These are phyloP conservation scores for Melanostoma scalare DNA, from an alignment of 2,888 invertebrate species.

Conservation along the genomic window DNA sequence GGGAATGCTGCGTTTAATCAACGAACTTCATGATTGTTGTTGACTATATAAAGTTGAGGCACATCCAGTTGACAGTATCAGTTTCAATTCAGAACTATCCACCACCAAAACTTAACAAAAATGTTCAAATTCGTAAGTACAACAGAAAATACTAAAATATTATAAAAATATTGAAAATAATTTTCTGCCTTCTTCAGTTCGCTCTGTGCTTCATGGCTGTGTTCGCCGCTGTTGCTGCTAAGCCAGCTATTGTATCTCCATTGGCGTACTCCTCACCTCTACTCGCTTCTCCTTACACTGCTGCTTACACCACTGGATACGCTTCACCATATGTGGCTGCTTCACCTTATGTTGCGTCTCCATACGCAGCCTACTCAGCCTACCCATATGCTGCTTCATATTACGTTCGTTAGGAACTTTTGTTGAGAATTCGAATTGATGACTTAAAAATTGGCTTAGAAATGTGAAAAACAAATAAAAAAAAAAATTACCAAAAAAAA, in stretches of 20 bases:
- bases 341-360: slow-evolving; percentile 75
- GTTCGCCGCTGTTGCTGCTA: slow-evolving; percentile 76
- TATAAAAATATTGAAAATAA: background rate
- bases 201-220: slow-evolving; percentile 77
- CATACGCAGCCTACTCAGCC: slow-evolving; percentile 71
- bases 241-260: slow-evolving; percentile 76
- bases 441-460: background rate
- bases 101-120: slow-evolving; percentile 7
- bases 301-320: slow-evolving; percentile 65
- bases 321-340: slow-evolving; percentile 73
- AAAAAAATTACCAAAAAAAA: slow-evolving; percentile 9
- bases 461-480: slow-evolving; percentile 18
- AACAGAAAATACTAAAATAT: background rate
- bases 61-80: slow-evolving; percentile 25
- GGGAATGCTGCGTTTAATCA: slow-evolving; percentile 23
- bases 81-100: slow-evolving; percentile 42
- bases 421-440: background rate
- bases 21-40: background rate
- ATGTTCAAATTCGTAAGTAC: slow-evolving; percentile 66
- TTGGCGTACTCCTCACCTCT: slow-evolving; percentile 75
- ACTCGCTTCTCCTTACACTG: slow-evolving; percentile 71
- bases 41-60: slow-evolving; percentile 43
- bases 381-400: slow-evolving; percentile 74
- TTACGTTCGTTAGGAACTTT: slow-evolving; percentile 65
- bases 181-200: slow-evolving; percentile 24